phyloP scores from a whole-genome alignment of 2,797 vertebrate species.

The Myoxocephalus aenaeus region DNA sequence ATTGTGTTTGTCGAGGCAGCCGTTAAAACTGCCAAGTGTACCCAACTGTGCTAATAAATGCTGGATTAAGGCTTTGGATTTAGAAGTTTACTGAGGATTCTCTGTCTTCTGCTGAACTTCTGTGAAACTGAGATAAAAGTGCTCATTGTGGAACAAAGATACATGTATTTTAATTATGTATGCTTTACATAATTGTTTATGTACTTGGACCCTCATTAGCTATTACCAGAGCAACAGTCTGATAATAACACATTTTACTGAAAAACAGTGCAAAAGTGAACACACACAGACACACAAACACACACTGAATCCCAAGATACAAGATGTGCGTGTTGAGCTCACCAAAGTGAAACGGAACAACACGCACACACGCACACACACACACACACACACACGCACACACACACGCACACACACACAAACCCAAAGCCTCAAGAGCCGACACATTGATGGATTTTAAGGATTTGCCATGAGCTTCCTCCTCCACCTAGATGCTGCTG shows the following conservation, averaged over 20 bases:
- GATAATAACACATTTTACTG: background rate
- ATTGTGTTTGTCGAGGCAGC: constrained; percentile 33
- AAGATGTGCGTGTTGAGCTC: constrained; percentile 34
- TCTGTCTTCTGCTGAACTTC: constrained; percentile 30
- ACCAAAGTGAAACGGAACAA: constrained; percentile 41
- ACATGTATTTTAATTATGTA: constrained; percentile 18
- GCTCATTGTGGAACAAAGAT: background rate
- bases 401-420: background rate
- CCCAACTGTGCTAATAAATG: constrained; percentile 47
- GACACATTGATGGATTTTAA: constrained; percentile 58
- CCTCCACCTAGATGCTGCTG: constrained; percentile 38
- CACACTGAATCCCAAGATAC: constrained; percentile 28
- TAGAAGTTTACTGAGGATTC: constrained; percentile 39
- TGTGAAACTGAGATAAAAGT: constrained; percentile 49
- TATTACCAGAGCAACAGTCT: constrained; percentile 2
- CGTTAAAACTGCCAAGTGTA: constrained; percentile 34
- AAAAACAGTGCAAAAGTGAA: constrained; percentile 6
- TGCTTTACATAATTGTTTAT: constrained; percentile 23
- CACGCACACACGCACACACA: constrained; percentile 15
- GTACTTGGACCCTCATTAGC: constrained; percentile 35
- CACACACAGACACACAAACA: background rate
- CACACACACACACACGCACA: background rate
- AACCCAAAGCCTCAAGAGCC: constrained; percentile 39
- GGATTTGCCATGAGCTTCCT: constrained; percentile 52
- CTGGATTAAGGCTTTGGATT: constrained; percentile 40